Evolutionary conservation across 2,797 vertebrate species (phyloP), one percentile per base, ranked within the genome.

Genomic region (Fistularia commersonii): DNA sequence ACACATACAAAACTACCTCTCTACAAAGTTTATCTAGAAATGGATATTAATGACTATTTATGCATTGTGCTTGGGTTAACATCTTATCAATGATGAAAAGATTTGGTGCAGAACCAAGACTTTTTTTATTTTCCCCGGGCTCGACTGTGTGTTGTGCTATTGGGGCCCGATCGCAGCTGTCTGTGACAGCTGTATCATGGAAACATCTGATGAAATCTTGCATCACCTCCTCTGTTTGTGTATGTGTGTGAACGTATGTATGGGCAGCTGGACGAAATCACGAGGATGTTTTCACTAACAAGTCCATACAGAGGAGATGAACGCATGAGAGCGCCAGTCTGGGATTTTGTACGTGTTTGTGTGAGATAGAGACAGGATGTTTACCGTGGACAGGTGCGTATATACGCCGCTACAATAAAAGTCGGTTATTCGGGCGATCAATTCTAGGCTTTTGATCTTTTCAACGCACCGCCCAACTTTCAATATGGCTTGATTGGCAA

Each of bases 191-290:
- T 88, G 83, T 60, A 77, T 77, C 56, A 79, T 66, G 64, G 74
- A 77, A 88, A 72, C 76, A 76, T 83, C 79, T 84, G 83, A 84
- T 66, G 74, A 79, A 78, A 76, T 7, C 54, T 85, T 88, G 74
- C 83, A 79, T 87, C 85, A 82, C 61, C 61, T 83, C 76, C 64
- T 62, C 34, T 48, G 31, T 61, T 23, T 41, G 41, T 69, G 36
- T 31, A 32, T 45, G 44, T 66, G 6, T 52, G 52, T 64, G 9
- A 36, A 54, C 50, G 36, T 57, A 51, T 67, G 38, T 13, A 15
- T 33, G 1, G 42, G 38, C 67, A 79, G 58, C 72, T 66, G 71
- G 43, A 52, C 47, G 23, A 13, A 35, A 61, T 66, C 58, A 57
- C 54, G 41, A 47, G 41, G 61, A 37, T 43, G 32, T 41, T 54